Percentiles rank a stretch among this genome's conserved stretches.
Conservation (phyloP, 2,113 vertebrate genomes). For the Hystrix cristata region DNA sequence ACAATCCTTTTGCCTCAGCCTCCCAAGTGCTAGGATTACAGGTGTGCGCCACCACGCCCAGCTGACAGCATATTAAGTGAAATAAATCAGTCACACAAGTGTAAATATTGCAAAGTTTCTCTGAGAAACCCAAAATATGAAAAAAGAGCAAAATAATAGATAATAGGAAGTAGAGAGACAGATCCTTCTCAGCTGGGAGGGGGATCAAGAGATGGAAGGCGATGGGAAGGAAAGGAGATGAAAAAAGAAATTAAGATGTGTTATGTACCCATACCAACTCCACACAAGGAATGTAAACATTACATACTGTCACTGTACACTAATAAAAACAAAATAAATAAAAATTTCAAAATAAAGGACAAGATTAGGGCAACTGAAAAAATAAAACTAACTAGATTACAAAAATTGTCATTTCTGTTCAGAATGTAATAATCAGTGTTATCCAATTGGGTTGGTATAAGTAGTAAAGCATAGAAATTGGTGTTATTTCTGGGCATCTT, state of each 20-base stretch:
- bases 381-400: neutral
- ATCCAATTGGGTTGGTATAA: neutral
- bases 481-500: neutral
- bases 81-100: neutral
- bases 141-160: neutral
- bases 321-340: neutral
- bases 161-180: neutral
- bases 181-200: neutral
- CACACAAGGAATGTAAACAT: neutral
- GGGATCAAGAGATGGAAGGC: neutral
- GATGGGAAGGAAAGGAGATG: neutral
- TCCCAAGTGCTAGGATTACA: neutral
- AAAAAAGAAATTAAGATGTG: neutral
- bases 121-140: neutral
- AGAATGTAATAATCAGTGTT: neutral
- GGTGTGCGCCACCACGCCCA: neutral
- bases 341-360: neutral
- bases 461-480: constrained; percentile 17
- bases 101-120: neutral
- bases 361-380: neutral
- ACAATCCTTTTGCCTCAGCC: neutral
- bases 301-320: neutral
- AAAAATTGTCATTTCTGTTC: neutral
- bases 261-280: neutral
- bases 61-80: neutral